A percentile compares a stretch with the other conserved stretches of the same genome.
phyloP scores from a whole-genome alignment of 2,113 vertebrate species.

The Apteryx owenii region DNA sequence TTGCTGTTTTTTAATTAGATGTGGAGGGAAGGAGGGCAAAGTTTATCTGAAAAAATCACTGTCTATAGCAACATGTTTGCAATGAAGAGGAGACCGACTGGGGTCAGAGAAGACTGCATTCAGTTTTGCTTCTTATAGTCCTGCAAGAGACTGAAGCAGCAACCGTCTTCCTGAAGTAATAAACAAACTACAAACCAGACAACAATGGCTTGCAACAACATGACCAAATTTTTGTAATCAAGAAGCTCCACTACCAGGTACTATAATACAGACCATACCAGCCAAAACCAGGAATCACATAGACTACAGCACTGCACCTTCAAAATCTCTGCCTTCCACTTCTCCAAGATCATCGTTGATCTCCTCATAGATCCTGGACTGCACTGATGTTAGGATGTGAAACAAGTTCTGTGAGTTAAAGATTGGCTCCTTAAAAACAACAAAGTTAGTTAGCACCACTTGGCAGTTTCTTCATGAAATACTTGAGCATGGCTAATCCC shows the following conservation, averaged over 20 bases:
- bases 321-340: background rate
- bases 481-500: background rate
- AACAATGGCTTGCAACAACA: background rate
- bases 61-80: background rate
- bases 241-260: background rate
- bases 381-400: background rate
- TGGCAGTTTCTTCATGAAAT: background rate
- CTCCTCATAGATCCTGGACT: background rate
- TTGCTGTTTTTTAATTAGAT: conserved; percentile 25
- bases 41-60: background rate
- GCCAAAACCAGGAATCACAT: background rate
- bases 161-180: background rate
- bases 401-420: background rate
- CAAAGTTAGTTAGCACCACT: background rate
- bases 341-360: background rate
- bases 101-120: background rate
- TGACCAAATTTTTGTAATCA: background rate
- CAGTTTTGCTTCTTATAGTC: background rate
- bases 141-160: background rate
- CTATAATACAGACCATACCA: background rate
- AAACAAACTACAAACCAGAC: background rate
- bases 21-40: conserved; percentile 15
- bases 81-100: background rate
- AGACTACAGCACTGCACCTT: background rate
- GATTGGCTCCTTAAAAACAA: background rate